A percentile compares a stretch with the other conserved stretches of the same genome.
Evolutionary conservation across 2,113 vertebrate genomes (phyloP).

Genomic region (Conger conger): DNA sequence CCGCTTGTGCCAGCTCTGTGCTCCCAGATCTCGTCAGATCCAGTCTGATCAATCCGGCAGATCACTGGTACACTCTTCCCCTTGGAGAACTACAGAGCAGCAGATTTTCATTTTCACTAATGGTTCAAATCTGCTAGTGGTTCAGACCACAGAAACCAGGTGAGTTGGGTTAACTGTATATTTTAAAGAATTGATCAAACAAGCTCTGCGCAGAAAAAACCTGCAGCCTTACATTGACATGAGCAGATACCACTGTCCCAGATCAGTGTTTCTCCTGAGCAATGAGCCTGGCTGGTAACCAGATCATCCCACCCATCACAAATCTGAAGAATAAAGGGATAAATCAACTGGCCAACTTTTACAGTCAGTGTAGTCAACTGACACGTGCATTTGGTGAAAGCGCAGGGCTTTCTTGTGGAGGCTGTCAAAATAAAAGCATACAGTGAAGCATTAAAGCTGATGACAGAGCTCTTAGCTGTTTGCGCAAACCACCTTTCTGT

Average conservation of each 20-base stretch:
- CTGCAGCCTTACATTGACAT: background rate
- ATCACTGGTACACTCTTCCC: background rate
- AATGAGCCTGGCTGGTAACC: background rate
- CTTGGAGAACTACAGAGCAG: background rate
- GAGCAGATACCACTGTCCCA: background rate
- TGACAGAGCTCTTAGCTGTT: too few species aligned
- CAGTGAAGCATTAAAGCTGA: too few species aligned
- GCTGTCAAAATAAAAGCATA: too few species aligned
- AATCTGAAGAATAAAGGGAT: too few species aligned
- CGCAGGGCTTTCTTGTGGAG: too few species aligned
- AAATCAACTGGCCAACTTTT: too few species aligned
- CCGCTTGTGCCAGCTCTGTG: background rate
- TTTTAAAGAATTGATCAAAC: background rate
- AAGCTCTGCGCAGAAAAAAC: background rate
- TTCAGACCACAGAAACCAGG: background rate
- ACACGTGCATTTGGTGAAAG: too few species aligned
- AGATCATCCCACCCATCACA: background rate
- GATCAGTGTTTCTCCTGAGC: background rate
- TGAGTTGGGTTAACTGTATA: background rate
- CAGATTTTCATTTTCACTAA: background rate
- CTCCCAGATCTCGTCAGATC: background rate
- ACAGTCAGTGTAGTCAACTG: too few species aligned
- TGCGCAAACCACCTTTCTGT: too few species aligned
- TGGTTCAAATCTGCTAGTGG: background rate
- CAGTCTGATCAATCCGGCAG: background rate